Base-by-base conservation (phyloP, 2,888 invertebrate genomes). In the Himalopsyche anomala region DNA sequence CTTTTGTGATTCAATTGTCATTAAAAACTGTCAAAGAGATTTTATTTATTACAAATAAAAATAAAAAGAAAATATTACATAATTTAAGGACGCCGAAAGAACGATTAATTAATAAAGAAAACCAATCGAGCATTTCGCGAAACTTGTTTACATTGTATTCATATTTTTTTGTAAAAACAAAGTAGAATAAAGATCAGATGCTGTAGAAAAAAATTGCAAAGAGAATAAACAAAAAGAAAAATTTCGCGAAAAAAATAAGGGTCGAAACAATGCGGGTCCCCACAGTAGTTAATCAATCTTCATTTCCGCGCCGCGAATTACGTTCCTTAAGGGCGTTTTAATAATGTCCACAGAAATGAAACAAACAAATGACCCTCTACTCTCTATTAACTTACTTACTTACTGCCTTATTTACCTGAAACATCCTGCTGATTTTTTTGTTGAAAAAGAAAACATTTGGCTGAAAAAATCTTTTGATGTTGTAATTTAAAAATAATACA, bases 251-350 rank as follows among this genome's bases (percentile, higher is more conserved):
- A 62, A 62, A 62, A 62, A 62, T 62, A 62, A 62, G 62, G 62
- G 19, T 62, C 28, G 28, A 62, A 62, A 62, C 62, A 62, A 62
- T 19, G 51, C 51, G 12, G 51, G 28, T 19, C 62, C 56, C 9
- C 62, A n/a, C 62, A 19, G 19, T 19, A 28, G 62, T 62, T 62
- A 62, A 62, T 62, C 62, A 62, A 62, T 62, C 62, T 62, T 62
- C 62, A 62, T 62, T 62, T 62, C 62, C 62, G 62, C 62, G 62
- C 62, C 19, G 62, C 62, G 62, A 62, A 62, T 62, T 62, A 62
- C 62, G 62, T n/a, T 62, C 19, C 62, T 62, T 62, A 62, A 62
- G 62, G 62, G 62, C 62, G 62, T 62, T 62, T 62, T 62, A 62
- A 62, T 62, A 62, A 62, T 62, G 62, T 62, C 62, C 62, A 62